These are phyloP conservation scores for Enteromius radiatus DNA, from an alignment of 2,797 vertebrate species.

Conservation along the genomic window DNA sequence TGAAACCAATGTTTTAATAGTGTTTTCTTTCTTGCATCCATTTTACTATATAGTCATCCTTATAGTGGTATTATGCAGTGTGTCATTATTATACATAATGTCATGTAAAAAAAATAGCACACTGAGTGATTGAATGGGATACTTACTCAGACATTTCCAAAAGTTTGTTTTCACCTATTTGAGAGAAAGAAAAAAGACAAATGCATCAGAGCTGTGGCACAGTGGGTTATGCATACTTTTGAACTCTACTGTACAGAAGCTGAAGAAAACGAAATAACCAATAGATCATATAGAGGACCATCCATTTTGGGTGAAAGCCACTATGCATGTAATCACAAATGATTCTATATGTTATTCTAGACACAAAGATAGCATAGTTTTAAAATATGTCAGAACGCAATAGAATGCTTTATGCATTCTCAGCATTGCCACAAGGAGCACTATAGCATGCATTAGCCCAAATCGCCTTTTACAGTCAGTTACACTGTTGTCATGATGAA, in stretches of 20 bases:
- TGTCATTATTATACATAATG: neutral
- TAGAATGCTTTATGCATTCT: neutral
- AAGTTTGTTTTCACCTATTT: neutral
- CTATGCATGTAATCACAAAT: neutral
- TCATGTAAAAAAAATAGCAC: neutral
- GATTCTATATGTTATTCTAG: too few relatives aligned
- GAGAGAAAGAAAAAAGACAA: neutral
- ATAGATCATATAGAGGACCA: neutral
- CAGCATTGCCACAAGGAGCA: neutral
- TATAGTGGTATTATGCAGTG: neutral
- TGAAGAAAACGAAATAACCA: neutral
- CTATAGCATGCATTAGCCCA: neutral
- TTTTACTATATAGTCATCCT: neutral
- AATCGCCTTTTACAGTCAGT: neutral
- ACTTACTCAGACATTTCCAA: constrained; percentile 1
- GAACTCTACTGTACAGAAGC: neutral
- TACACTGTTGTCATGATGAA: neutral
- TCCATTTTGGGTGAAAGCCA: neutral
- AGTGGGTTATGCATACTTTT: neutral
- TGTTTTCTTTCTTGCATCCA: neutral
- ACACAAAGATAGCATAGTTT: neutral
- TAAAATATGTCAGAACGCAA: neutral
- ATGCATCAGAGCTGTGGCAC: neutral
- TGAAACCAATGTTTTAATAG: neutral
- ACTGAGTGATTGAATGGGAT: neutral